Evolutionary conservation across 2,113 vertebrate genomes (phyloP), one percentile per base, ranked within the genome.

Genomic region (Hemichromis elongatus): DNA sequence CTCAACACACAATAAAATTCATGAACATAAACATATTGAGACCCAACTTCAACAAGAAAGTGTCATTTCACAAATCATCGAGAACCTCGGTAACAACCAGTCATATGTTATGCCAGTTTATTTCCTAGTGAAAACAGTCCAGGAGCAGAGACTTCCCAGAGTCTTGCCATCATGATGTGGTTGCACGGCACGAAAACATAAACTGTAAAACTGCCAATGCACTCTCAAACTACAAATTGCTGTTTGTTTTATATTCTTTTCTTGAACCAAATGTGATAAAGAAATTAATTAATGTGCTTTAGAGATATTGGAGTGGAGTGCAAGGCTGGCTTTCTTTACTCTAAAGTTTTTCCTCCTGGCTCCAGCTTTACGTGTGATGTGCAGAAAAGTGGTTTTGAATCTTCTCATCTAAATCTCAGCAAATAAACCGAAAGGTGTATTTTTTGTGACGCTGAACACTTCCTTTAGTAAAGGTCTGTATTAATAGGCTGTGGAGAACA

Each of bases 351-450:
- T 28, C 24, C 40, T 47, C 9, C 24, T 73, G 21, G 40, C 2
- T 5, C 63, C 9, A 37, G 63, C 35, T 68, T 40, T 68, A 40
- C 7, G 1, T 16, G 35, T 24, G 12, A 68, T 16, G n/a, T 68
- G 63, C 61, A 68, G 61, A 42, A 12, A 68, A 68, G 18, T 28
- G 24, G 24, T 5, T 47, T 73, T 47, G 8, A 47, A 47, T 47
- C 40, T 47, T 73, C 66, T 73, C 40, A 47, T 45, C 66, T 73
- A 73, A 73, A 45, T 11, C 66, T 73, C n/a, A 73, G 40, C 21
- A 47, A 73, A 28, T 73, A 47, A 47, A 73, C 3, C 40, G 13
- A 21, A 12, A 47, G 21, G 40, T 73, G 7, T 45, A 24, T 68
- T 68, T 24, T 68, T n/a, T 68, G 2, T 42, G 16, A 68, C 1